These are phyloP conservation scores for Peromyscus attwateri DNA, from an alignment of 2,797 vertebrate species.

Conservation along the genomic window DNA sequence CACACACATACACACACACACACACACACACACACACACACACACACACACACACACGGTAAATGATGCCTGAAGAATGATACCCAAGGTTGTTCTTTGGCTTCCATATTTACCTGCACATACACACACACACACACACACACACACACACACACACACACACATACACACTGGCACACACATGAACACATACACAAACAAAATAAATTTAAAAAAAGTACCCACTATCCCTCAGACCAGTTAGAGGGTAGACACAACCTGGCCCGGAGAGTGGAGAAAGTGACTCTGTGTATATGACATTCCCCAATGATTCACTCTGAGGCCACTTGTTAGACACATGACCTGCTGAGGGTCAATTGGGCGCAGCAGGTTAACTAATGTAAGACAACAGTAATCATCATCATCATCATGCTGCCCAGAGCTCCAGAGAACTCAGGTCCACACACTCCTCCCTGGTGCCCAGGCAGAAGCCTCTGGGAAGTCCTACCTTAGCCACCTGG, in stretches of 20 bases:
- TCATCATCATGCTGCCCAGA: neutral
- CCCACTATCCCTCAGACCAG: neutral
- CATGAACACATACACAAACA: neutral
- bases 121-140: neutral
- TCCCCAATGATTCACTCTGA: neutral
- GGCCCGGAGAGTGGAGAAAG: rapidly evolving
- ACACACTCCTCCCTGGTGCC: rapidly evolving
- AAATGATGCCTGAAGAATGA: neutral
- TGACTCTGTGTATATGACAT: neutral
- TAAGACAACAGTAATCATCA: neutral
- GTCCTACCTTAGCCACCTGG: constrained; percentile 96
- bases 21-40: neutral
- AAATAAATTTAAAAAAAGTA: neutral
- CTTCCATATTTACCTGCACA: neutral
- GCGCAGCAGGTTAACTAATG: neutral
- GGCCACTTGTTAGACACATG: neutral
- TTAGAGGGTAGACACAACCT: neutral
- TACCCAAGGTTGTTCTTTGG: neutral
- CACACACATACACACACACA: neutral
- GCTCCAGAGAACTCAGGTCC: neutral
- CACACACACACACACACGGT: neutral
- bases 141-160: neutral
- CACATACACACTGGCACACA: too few species aligned
- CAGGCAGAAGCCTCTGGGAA: neutral
- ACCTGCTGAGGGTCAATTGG: neutral